These are phyloP conservation scores for Teleogryllus oceanicus DNA, from an alignment of 2,888 invertebrate species.

Conservation along the genomic window DNA sequence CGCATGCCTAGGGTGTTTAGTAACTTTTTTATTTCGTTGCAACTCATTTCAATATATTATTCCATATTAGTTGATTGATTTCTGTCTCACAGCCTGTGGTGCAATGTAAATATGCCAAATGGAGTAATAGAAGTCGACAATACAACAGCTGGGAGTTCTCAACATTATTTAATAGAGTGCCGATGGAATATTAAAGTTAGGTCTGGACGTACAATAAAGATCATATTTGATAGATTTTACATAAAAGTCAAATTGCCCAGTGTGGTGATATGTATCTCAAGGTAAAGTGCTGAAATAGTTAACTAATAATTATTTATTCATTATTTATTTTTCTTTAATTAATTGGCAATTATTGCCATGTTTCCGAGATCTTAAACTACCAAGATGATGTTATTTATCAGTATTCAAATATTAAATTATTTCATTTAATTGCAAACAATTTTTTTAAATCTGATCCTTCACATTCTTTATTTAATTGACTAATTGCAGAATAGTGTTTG, in stretches of 20 bases:
- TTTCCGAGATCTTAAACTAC: no score
- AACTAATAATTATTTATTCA: no score
- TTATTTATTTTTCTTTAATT: no score
- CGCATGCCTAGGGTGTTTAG: no score
- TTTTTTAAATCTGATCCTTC: no score
- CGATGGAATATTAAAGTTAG: constrained; percentile 72
- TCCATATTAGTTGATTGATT: neutral
- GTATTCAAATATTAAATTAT: no score
- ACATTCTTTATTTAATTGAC: no score
- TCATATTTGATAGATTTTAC: constrained; percentile 61
- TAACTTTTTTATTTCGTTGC: neutral
- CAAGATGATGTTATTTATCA: no score
- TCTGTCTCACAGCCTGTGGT: constrained; percentile 60
- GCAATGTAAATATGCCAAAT: constrained; percentile 55
- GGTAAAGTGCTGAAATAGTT: no score
- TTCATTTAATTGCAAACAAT: no score
- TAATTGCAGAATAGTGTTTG: no score
- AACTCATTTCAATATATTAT: constrained; percentile 18
- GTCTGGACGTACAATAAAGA: constrained; percentile 65
- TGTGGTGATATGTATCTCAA: constrained; percentile 51
- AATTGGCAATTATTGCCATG: no score
- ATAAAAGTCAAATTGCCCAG: constrained; percentile 48
- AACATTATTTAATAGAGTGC: constrained; percentile 51
- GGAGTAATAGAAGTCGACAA: constrained; percentile 53
- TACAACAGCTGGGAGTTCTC: constrained; percentile 36